These are phyloP conservation scores for Propithecus perrieri DNA, from an alignment of 2,797 vertebrate genomes.

Conservation along the genomic window DNA sequence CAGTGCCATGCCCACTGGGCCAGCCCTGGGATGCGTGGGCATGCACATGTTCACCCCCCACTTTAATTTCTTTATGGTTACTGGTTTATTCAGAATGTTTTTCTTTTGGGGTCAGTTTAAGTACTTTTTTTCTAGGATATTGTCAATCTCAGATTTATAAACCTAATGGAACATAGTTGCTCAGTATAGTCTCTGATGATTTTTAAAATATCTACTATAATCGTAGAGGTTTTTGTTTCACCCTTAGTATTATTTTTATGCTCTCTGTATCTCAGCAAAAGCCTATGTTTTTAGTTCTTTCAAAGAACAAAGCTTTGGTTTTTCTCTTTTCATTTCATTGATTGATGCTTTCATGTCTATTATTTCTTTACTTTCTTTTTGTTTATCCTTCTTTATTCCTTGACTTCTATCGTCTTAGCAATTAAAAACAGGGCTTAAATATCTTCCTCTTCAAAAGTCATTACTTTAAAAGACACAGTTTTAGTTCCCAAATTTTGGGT, in stretches of 20 bases:
- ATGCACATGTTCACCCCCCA: rapidly evolving
- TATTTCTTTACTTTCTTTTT: neutral
- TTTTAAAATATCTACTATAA: neutral
- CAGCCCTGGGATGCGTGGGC: neutral
- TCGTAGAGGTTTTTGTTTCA: neutral
- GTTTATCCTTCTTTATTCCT: neutral
- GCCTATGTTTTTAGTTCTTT: neutral
- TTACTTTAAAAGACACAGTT: neutral
- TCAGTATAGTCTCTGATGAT: neutral
- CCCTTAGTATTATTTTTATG: neutral
- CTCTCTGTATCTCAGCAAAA: neutral
- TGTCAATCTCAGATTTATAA: neutral
- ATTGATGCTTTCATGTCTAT: neutral
- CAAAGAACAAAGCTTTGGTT: neutral
- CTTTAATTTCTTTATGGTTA: neutral
- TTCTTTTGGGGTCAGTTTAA: neutral
- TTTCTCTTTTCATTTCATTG: neutral
- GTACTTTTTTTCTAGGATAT: neutral
- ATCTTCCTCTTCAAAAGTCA: neutral
- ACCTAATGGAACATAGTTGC: neutral
- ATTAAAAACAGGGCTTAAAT: neutral
- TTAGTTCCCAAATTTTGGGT: neutral
- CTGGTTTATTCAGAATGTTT: neutral
- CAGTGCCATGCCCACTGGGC: rapidly evolving
- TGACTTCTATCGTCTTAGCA: neutral